phyloP scores from a whole-genome alignment of 1,140 invertebrate genomes.

The Thalassaphorura encarpata region DNA sequence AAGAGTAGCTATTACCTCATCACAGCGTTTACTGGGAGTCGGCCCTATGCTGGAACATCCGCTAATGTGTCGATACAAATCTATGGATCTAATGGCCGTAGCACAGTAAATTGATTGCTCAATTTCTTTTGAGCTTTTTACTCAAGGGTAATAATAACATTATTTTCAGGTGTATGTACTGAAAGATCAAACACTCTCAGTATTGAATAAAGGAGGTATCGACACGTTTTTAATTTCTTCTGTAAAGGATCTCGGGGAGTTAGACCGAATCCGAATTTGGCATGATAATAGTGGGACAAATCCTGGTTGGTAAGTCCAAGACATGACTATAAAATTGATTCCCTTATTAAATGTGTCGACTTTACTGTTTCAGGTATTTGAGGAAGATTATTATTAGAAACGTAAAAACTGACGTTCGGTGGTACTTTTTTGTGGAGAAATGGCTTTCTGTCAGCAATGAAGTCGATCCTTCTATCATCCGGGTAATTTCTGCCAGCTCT shows the following conservation, averaged over 20 bases:
- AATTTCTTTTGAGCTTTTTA: too few species aligned
- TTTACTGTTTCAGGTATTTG: conserved; percentile 2
- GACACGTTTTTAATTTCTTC: conserved; percentile 15
- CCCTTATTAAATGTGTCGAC: neutral
- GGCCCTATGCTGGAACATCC: conserved; percentile 14
- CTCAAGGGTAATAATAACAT: too few species aligned
- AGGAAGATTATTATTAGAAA: conserved; percentile 13
- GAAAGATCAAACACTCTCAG: conserved; percentile 1
- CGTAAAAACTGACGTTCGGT: conserved; percentile 9
- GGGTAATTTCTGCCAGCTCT: neutral
- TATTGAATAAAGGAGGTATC: conserved; percentile 6
- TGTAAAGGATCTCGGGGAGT: conserved; percentile 8
- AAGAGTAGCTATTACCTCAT: conserved; percentile 10
- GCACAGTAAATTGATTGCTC: too few species aligned
- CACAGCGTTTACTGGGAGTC: conserved; percentile 16
- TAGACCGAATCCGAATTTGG: conserved; percentile 23
- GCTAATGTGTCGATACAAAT: conserved; percentile 12
- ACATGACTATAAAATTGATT: neutral
- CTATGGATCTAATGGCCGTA: conserved; percentile 10
- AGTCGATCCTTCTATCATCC: neutral
- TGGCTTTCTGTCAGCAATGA: conserved; percentile 15
- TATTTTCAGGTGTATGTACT: conserved; percentile 5
- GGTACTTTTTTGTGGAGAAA: conserved; percentile 14
- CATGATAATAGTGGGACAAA: conserved; percentile 13
- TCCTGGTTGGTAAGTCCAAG: conserved; percentile 12